Percentiles rank a stretch among this genome's conserved stretches.
These are phyloP conservation scores for Enteromius mattozi DNA, from an alignment of 2,797 vertebrate species.

Conservation along the genomic window DNA sequence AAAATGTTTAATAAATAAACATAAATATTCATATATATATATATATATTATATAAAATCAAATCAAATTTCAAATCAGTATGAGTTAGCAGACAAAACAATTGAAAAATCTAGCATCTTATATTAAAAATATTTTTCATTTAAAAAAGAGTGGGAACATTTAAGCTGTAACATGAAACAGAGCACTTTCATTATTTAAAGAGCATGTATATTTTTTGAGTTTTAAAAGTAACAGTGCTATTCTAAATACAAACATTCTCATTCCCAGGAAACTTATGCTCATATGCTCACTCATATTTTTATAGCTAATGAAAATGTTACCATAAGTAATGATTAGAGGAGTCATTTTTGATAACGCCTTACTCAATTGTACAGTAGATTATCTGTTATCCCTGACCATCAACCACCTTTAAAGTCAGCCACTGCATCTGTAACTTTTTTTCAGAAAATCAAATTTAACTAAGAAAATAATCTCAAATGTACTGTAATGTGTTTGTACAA, in stretches of 20 bases:
- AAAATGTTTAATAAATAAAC: not conserved
- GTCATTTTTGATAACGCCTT: not conserved
- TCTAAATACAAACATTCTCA: not conserved
- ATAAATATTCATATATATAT: not conserved
- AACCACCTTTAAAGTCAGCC: constrained; percentile 75
- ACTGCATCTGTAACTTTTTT: constrained; percentile 67
- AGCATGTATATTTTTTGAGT: not conserved
- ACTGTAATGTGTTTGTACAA: not conserved
- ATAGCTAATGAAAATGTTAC: not conserved
- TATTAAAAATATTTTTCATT: not conserved
- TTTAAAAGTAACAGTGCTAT: not conserved
- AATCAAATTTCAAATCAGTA: not conserved
- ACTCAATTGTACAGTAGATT: not conserved
- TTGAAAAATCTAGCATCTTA: not conserved
- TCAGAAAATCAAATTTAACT: not conserved
- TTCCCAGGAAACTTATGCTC: not conserved
- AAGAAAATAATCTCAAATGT: not conserved
- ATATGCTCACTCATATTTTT: not conserved
- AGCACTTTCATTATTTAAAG: not conserved
- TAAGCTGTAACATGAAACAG: not conserved
- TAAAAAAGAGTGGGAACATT: not conserved
- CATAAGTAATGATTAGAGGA: not conserved
- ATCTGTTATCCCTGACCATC: constrained; percentile 65
- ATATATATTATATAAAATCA: not conserved
- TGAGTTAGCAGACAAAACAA: not conserved